These are phyloP conservation scores for Aphrocallistes beatrix DNA, from an alignment of 37 sponge, comb jelly and placozoan genomes.

Conservation along the genomic window DNA sequence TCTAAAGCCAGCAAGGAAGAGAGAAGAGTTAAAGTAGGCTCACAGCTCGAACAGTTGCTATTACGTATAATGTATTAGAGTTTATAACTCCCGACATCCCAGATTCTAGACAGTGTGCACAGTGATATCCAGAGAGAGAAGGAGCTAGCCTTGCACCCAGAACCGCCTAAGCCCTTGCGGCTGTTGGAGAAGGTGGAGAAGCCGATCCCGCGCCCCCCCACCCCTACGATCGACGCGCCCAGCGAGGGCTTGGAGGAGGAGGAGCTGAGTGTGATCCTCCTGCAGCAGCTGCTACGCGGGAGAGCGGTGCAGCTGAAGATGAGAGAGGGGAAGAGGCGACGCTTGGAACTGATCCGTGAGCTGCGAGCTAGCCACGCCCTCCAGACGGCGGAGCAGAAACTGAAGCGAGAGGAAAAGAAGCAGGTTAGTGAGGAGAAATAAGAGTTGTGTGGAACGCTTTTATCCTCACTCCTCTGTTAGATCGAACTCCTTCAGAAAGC, in stretches of 20 bases:
- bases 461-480: neutral
- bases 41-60: neutral
- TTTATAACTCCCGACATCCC: neutral
- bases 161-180: conserved; percentile 49
- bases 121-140: neutral
- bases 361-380: conserved; percentile 85
- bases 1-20: conserved; percentile 7
- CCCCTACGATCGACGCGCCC: conserved; percentile 52
- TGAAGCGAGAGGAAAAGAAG: conserved; percentile 46
- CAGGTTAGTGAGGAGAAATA: neutral
- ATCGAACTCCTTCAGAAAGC: neutral
- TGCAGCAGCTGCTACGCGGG: conserved; percentile 81
- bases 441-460: neutral
- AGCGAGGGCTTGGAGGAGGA: conserved; percentile 51
- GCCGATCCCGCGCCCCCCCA: conserved; percentile 83
- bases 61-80: neutral
- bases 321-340: conserved; percentile 71
- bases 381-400: conserved; percentile 61
- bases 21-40: neutral
- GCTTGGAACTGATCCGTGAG: conserved; percentile 70
- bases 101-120: conserved; percentile 11
- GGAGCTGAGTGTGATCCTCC: conserved; percentile 63
- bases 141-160: neutral
- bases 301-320: conserved; percentile 79
- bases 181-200: conserved; percentile 76